Evolutionary conservation across 2,888 invertebrate genomes (phyloP), one percentile per base, ranked within the genome.

Genomic region (Eulithis testata): DNA sequence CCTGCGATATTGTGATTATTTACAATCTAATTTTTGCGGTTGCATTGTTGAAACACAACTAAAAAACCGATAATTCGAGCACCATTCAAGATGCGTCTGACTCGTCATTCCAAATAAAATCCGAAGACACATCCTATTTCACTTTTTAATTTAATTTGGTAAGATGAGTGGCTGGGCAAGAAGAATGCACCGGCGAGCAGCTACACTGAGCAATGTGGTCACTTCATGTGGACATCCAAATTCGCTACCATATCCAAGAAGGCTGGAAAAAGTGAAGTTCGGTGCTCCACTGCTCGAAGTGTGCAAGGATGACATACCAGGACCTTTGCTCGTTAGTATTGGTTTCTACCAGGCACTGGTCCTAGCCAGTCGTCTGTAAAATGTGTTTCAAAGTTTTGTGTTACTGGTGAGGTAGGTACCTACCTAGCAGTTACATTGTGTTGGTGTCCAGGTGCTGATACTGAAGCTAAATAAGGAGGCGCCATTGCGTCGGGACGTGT

Each of bases 391-490:
- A 36, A 45, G n/a, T 52, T 31, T 3, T 21, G n/a, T 21, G 31
- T n/a, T 11, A 51, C n/a, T 54, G 52, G 36, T 60, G 53, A 54
- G 49, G 37, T 53, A 45, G 21, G 21, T 21, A 21, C 21, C 21
- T 21, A 21, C 21, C 21, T 21, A 21, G n/a, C 9, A 47, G 51
- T 54, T 60, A 56, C 37, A 44, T 47, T 64, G 44, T 44, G 50
- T 60, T 68, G 21, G 68, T 74, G 44, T 67, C 63, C 82, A 97
- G 97, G 97, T 98, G 79, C 94, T 98, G 78, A 97, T 98, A 80
- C 89, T 99, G 75, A 98, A 98, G 90, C 93, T 98, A 71, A 98
- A 98, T 88, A 98, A 98, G 89, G 98, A 98, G 90, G 98, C 98
- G 43, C 98, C 98, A 2, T 94, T 96, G 79, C 96, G 98, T 61